phyloP scores from a whole-genome alignment of 1,140 invertebrate genomes.

The Mycetomoellerius zeteki region DNA sequence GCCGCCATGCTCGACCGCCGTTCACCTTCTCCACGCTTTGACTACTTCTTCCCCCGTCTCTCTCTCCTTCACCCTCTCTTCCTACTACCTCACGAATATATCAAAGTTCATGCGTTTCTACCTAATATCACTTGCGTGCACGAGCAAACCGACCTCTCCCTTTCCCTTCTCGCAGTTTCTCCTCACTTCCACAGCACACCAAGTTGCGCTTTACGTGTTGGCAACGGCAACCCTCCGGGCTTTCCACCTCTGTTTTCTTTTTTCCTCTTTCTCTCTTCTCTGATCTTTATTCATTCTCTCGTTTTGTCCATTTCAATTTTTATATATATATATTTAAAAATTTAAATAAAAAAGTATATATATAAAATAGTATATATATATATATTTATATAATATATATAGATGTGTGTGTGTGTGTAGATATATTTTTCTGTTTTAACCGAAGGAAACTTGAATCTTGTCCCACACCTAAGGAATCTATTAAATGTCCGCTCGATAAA shows the following conservation, averaged over 20 bases:
- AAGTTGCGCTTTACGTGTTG: slow-evolving; percentile 76
- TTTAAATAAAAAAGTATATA: too few relatives aligned
- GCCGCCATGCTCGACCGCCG: slow-evolving; percentile 55
- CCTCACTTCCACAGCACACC: slow-evolving; percentile 59
- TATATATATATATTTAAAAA: too few relatives aligned
- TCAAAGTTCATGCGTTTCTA: slow-evolving; percentile 87
- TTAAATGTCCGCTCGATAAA: slow-evolving; percentile 67
- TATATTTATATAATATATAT: neutral
- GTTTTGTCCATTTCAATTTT: slow-evolving; percentile 84
- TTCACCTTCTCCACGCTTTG: slow-evolving; percentile 60
- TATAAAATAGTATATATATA: slow-evolving; percentile 61
- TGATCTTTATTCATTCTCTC: slow-evolving; percentile 86
- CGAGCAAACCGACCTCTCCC: slow-evolving; percentile 65
- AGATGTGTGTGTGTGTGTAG: too few relatives aligned
- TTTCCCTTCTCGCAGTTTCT: slow-evolving; percentile 45
- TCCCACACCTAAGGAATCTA: slow-evolving; percentile 29
- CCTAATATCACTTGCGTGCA: slow-evolving; percentile 86
- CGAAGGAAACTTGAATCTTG: slow-evolving; percentile 74
- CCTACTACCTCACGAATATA: slow-evolving; percentile 81
- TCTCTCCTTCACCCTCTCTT: slow-evolving; percentile 17
- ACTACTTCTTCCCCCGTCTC: slow-evolving; percentile 20
- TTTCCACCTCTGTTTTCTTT: slow-evolving; percentile 31
- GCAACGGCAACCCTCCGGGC: slow-evolving; percentile 48
- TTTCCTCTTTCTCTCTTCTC: slow-evolving; percentile 60
- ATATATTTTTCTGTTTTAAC: slow-evolving; percentile 85